phyloP scores from a whole-genome alignment of 2,797 vertebrate species.

The Rallus crepitans region DNA sequence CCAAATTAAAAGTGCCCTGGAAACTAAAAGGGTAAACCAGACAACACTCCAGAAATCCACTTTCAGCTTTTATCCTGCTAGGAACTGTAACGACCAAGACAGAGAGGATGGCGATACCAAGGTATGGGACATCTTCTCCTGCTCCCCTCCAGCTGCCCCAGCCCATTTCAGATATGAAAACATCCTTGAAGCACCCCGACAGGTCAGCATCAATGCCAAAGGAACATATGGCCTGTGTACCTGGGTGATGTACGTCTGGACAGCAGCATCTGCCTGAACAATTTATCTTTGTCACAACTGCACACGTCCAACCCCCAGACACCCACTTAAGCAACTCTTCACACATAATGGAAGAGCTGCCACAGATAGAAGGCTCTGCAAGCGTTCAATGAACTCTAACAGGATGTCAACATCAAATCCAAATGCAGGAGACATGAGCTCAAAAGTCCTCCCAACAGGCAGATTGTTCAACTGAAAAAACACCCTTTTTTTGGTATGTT shows the following conservation, averaged over 20 bases:
- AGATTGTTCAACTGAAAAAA: not conserved
- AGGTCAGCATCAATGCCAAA: not conserved
- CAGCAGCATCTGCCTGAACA: slow-evolving; percentile 27
- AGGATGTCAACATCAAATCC: not conserved
- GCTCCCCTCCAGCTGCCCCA: not conserved
- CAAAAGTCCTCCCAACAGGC: not conserved
- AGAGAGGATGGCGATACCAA: not conserved
- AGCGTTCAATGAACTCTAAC: not conserved
- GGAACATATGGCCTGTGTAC: not conserved
- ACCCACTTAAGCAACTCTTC: not conserved
- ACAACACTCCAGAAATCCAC: not conserved
- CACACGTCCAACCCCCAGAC: not conserved
- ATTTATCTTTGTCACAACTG: slow-evolving; percentile 29
- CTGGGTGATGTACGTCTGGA: not conserved
- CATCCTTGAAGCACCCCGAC: not conserved
- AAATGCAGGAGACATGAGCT: not conserved
- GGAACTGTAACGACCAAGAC: not conserved
- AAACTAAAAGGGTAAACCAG: not conserved
- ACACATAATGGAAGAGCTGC: not conserved
- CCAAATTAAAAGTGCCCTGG: not conserved
- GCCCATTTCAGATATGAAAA: not conserved
- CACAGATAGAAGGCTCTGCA: not conserved
- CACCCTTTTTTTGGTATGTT: not conserved
- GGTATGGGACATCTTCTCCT: not conserved
- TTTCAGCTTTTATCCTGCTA: not conserved